phyloP scores from a whole-genome alignment of 1,140 invertebrate genomes.

The Notospermus geniculatus region DNA sequence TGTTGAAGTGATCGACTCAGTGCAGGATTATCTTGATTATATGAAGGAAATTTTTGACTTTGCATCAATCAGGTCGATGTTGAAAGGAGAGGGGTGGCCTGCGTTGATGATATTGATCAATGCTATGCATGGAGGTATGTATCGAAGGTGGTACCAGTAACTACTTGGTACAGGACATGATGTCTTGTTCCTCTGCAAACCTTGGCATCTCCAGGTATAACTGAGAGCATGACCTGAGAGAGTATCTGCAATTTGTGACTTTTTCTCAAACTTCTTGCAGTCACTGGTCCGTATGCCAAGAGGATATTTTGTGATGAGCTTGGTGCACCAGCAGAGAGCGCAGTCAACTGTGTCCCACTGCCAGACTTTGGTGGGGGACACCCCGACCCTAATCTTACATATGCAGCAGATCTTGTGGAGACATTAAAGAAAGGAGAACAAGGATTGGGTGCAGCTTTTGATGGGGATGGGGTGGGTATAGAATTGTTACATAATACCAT shows the following conservation, averaged over 20 bases:
- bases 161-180: neutral
- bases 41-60: slow-evolving; percentile 99
- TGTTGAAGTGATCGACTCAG: slow-evolving; percentile 89
- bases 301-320: slow-evolving; percentile 87
- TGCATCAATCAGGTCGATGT: slow-evolving; percentile 69
- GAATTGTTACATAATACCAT: slow-evolving; percentile 7
- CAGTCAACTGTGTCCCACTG: slow-evolving; percentile 73
- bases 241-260: neutral
- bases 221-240: no score
- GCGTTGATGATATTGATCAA: slow-evolving; percentile 86
- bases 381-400: slow-evolving; percentile 98
- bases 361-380: slow-evolving; percentile 96
- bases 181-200: slow-evolving; percentile 1
- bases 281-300: slow-evolving; percentile 94
- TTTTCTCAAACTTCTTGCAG: slow-evolving; percentile 61
- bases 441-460: slow-evolving; percentile 97
- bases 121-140: slow-evolving; percentile 87
- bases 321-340: slow-evolving; percentile 63
- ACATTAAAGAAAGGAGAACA: slow-evolving; percentile 75
- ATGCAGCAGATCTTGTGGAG: slow-evolving; percentile 83
- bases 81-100: slow-evolving; percentile 66
- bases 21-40: slow-evolving; percentile 82
- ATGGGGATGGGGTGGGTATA: slow-evolving; percentile 85
- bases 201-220: neutral
- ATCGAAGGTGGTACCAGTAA: no score